phyloP scores from a whole-genome alignment of 2,888 invertebrate species.

The Aporophyla lueneburgensis region DNA sequence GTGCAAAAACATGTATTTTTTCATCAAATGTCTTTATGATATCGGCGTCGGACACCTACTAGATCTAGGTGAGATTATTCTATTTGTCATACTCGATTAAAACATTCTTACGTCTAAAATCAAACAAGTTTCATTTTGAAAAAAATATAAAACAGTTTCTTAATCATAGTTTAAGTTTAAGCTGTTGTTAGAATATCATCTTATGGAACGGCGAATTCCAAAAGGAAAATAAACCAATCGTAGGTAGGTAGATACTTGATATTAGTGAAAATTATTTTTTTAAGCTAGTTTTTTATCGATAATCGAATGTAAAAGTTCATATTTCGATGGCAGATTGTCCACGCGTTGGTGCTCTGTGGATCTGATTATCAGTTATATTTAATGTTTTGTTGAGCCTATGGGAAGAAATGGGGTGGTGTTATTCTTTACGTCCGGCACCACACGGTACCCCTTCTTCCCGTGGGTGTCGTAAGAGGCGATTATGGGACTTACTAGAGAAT shows the following conservation, averaged over 20 bases:
- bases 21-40: slow-evolving; percentile 50
- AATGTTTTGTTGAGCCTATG: not conserved
- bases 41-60: slow-evolving; percentile 75
- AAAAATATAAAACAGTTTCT: slow-evolving; percentile 9
- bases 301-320: not conserved
- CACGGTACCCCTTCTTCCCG: too few species aligned
- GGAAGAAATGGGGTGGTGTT: too few species aligned
- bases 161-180: not conserved
- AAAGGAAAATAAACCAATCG: not conserved
- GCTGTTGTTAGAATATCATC: not conserved
- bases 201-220: not conserved
- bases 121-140: slow-evolving; percentile 22
- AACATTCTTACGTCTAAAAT: slow-evolving; percentile 41
- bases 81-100: slow-evolving; percentile 62
- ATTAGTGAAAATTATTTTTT: not conserved
- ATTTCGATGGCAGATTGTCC: not conserved
- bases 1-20: slow-evolving; percentile 34
- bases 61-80: slow-evolving; percentile 71
- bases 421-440: too few species aligned
- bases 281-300: not conserved
- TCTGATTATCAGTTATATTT: not conserved
- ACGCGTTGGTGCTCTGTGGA: not conserved
- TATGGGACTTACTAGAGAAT: too few species aligned
- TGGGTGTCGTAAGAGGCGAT: too few species aligned
- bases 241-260: not conserved